Conservation (phyloP, 92 coral and sea anemone species). For the Porites cylindrica region DNA sequence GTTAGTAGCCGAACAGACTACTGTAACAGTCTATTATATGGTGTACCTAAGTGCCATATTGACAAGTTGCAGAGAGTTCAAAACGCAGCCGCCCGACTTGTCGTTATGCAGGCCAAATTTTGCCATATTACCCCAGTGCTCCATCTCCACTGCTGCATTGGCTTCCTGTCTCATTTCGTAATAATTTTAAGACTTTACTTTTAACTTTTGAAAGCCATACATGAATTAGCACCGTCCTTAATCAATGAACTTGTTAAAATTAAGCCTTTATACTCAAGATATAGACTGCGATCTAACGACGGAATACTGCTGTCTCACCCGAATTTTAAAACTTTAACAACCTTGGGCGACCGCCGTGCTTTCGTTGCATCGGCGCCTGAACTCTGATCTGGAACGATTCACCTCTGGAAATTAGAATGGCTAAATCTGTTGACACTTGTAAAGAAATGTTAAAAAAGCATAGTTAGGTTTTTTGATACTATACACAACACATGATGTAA, state of each 20-base stretch:
- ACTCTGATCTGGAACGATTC: background rate
- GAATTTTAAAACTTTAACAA: no score
- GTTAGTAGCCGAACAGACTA: background rate
- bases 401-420: background rate
- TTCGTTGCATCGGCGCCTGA: conserved; percentile 19
- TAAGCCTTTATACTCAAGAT: no score
- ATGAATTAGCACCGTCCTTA: background rate
- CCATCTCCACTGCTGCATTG: background rate
- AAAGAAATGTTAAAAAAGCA: background rate
- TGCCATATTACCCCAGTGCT: background rate
- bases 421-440: background rate
- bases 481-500: no score
- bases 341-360: conserved; percentile 9
- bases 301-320: no score
- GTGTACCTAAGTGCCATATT: no score
- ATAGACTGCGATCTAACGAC: no score
- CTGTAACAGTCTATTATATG: no score
- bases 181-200: background rate
- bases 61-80: no score
- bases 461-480: background rate
- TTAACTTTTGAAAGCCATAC: background rate
- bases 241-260: conserved; percentile 8
- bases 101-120: no score
- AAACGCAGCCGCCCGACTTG: no score
- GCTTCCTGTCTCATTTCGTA: conserved; percentile 2